Evolutionary conservation across 2,888 invertebrate genomes (phyloP).

Genomic region (Archaeoteleia sp.): DNA sequence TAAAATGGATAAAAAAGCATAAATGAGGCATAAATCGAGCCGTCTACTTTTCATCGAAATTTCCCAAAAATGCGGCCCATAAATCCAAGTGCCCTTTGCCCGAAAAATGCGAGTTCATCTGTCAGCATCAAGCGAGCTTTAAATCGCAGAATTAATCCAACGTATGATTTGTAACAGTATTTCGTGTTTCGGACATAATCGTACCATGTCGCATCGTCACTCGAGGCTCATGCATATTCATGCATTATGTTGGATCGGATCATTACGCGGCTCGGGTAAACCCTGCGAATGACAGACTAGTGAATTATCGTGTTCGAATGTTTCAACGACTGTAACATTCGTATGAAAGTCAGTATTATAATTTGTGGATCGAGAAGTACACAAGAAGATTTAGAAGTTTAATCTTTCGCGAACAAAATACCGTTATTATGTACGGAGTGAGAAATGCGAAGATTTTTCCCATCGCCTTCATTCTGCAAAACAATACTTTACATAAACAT

Average conservation of each 20-base stretch:
- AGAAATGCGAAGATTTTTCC: no score
- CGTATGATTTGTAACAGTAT: constrained; percentile 4
- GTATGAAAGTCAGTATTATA: constrained; percentile 1
- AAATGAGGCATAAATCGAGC: no score
- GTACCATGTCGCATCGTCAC: not conserved
- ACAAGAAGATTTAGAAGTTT: no score
- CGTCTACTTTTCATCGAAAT: no score
- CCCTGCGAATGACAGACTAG: not conserved
- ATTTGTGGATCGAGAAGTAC: not conserved
- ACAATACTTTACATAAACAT: no score
- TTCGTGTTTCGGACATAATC: constrained; percentile 5
- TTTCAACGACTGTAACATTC: not conserved
- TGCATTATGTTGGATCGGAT: constrained; percentile 4
- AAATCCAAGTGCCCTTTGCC: no score
- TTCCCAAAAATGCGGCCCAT: no score
- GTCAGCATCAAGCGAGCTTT: not conserved
- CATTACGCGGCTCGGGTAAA: constrained; percentile 4
- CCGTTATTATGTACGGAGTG: no score
- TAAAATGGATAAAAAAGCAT: no score
- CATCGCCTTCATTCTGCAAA: no score
- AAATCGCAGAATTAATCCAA: constrained; percentile 4
- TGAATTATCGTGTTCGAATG: not conserved
- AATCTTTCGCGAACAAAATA: no score
- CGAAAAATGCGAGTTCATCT: no score
- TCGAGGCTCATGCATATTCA: constrained; percentile 16